Evolutionary conservation across 2,888 invertebrate genomes (phyloP).

Genomic region (Drosophila mercatorum): DNA sequence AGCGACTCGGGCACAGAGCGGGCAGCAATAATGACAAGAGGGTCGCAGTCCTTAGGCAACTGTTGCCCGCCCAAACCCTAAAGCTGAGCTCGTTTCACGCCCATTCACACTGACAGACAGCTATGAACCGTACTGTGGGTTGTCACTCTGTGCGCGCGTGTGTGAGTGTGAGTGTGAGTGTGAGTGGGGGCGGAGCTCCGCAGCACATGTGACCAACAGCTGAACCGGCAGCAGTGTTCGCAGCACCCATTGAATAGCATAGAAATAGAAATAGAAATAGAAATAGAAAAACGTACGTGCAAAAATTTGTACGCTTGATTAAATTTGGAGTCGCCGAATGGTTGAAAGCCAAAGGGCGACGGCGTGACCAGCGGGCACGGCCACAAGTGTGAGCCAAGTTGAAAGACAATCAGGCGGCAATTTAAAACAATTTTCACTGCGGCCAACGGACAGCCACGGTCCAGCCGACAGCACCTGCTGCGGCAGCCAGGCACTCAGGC

Average conservation of each 20-base stretch:
- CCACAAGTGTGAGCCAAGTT: conserved; percentile 74
- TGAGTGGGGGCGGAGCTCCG: not conserved
- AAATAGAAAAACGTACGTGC: conserved; percentile 76
- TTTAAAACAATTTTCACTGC: conserved; percentile 77
- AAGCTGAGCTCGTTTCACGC: conserved; percentile 55
- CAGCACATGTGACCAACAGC: conserved; percentile 69
- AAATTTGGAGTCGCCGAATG: conserved; percentile 66
- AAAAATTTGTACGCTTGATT: conserved; percentile 80
- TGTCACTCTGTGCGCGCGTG: not conserved
- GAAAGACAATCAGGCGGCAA: conserved; percentile 78
- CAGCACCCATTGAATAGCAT: conserved; percentile 65
- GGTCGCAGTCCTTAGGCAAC: conserved; percentile 70
- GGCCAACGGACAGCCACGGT: conserved; percentile 38
- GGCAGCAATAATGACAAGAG: conserved; percentile 45
- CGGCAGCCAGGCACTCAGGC: conserved; percentile 17
- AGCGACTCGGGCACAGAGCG: conserved; percentile 51
- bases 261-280: conserved; percentile 68
- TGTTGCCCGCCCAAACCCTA: conserved; percentile 58
- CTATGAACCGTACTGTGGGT: conserved; percentile 3
- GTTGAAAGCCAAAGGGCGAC: conserved; percentile 32
- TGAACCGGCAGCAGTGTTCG: conserved; percentile 22
- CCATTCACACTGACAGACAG: conserved; percentile 63
- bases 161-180: not conserved
- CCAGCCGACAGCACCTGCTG: conserved; percentile 49
- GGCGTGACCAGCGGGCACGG: conserved; percentile 50